phyloP scores from a whole-genome alignment of 2,888 invertebrate genomes.

The Desoria tigrina region DNA sequence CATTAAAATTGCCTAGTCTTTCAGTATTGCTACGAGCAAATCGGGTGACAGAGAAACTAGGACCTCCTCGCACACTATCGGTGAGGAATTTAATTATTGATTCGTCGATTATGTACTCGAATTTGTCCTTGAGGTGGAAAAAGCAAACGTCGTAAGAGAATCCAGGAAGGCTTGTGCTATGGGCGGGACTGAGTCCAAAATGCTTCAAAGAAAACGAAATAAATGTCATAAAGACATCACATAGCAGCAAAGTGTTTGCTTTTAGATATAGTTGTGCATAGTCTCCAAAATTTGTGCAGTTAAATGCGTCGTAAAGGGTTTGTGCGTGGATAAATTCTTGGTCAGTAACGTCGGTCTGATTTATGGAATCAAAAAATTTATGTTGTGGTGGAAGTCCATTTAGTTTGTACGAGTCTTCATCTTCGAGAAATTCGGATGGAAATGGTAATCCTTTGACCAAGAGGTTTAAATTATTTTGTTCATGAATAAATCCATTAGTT shows the following conservation, averaged over 20 bases:
- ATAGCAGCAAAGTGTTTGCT: not conserved
- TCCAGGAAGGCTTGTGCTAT: not conserved
- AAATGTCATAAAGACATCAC: not conserved
- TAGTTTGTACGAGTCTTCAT: not conserved
- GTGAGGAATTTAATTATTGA: not conserved
- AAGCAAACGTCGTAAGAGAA: not conserved
- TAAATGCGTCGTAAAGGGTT: not conserved
- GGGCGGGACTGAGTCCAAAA: constrained; percentile 1
- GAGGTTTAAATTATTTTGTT: too few species aligned
- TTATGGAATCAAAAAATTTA: not conserved
- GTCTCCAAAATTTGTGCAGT: not conserved
- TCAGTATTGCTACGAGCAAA: not conserved
- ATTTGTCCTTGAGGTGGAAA: not conserved
- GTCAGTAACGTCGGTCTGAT: not conserved
- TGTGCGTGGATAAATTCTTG: not conserved
- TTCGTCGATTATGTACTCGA: not conserved
- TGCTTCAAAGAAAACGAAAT: not conserved
- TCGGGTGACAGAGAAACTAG: not conserved
- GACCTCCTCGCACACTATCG: not conserved
- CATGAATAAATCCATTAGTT: too few species aligned
- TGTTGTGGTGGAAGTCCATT: not conserved
- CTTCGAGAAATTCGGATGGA: not conserved
- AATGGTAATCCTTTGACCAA: too few species aligned
- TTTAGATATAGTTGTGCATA: not conserved
- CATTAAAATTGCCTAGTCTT: not conserved